Evolutionary conservation across 1,140 invertebrate genomes (phyloP).

Genomic region (Ostrea denselamellosa): DNA sequence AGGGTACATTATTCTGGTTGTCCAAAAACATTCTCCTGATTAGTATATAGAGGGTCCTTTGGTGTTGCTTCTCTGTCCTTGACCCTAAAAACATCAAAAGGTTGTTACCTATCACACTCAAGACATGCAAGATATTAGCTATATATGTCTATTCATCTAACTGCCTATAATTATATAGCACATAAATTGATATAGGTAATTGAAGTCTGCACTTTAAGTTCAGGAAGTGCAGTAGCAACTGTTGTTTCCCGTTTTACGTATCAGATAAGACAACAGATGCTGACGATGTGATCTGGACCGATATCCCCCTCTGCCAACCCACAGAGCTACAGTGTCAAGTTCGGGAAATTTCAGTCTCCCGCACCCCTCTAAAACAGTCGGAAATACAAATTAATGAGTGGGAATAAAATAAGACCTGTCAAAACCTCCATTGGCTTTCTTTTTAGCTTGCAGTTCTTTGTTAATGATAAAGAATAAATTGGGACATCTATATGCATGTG

Average conservation of each 20-base stretch:
- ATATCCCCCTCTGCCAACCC: background rate
- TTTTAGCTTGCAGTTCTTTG: constrained; percentile 4
- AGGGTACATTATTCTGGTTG: too few relatives aligned
- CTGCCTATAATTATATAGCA: background rate
- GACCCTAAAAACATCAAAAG: background rate
- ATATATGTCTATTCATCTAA: background rate
- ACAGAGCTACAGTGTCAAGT: constrained; percentile 22
- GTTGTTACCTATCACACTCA: background rate
- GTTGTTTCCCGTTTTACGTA: background rate
- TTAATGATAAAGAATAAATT: constrained; percentile 28
- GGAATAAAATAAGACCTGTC: constrained; percentile 30
- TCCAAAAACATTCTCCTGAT: background rate
- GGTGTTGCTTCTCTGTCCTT: background rate
- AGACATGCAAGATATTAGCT: background rate
- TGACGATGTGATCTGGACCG: background rate
- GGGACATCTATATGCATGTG: constrained; percentile 2
- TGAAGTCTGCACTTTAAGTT: background rate
- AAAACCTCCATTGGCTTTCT: constrained; percentile 5
- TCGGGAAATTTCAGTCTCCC: constrained; percentile 28
- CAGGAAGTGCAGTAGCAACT: constrained; percentile 24
- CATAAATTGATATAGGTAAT: constrained; percentile 31
- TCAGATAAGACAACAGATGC: constrained; percentile 34
- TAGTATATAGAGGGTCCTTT: too few relatives aligned
- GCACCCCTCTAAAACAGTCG: constrained; percentile 27
- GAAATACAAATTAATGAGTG: constrained; percentile 35